A percentile compares a stretch with the other conserved stretches of the same genome.
Conservation (phyloP, 2,113 vertebrate species). For the Thalassarche chlororhynchos region DNA sequence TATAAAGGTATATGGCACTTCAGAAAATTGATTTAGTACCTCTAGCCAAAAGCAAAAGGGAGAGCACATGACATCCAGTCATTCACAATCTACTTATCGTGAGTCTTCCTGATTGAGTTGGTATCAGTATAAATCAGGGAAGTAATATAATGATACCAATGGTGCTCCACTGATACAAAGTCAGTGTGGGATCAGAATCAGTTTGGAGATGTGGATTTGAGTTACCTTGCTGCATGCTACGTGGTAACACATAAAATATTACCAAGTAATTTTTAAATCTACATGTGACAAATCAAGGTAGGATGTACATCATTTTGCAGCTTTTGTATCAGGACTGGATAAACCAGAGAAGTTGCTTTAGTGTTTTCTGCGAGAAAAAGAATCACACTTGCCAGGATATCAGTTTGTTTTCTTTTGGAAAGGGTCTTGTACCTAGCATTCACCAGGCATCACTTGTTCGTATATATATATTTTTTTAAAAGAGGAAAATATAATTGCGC, state of each 20-base stretch:
- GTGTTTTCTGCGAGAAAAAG: neutral
- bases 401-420: neutral
- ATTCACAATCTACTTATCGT: neutral
- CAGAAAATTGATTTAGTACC: slow-evolving; percentile 39
- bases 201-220: neutral
- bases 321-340: neutral
- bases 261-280: neutral
- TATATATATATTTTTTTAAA: no score
- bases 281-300: neutral
- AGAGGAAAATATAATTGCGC: neutral
- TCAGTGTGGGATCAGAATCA: neutral
- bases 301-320: neutral
- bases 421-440: neutral
- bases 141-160: neutral
- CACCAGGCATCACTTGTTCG: neutral
- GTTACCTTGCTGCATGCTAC: neutral
- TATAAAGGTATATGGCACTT: slow-evolving; percentile 37
- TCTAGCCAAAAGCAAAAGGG: neutral
- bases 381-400: neutral
- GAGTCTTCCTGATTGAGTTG: neutral
- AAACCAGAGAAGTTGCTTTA: neutral
- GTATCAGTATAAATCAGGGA: neutral
- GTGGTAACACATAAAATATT: neutral
- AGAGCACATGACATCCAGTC: neutral
- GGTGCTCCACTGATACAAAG: neutral